Evolutionary conservation across 2,888 invertebrate species (phyloP).

Genomic region (Leptinotarsa rubiginosa): DNA sequence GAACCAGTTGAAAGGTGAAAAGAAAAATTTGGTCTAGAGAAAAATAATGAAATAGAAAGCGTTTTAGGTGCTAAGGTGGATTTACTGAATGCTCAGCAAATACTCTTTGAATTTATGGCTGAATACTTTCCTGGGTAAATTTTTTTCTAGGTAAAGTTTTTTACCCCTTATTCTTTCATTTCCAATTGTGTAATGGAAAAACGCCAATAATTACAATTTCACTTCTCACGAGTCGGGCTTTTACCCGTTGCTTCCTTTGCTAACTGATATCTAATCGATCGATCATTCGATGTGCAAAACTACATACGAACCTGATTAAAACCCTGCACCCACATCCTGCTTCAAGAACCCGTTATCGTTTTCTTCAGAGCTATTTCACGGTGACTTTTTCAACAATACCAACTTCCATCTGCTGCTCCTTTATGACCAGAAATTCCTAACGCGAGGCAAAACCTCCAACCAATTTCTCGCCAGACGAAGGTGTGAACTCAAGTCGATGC

Average conservation of each 20-base stretch:
- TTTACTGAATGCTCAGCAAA: no score
- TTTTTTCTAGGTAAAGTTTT: no score
- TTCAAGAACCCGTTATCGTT: neutral
- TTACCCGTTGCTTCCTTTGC: neutral
- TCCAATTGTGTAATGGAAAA: no score
- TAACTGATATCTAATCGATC: neutral
- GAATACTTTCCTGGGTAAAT: no score
- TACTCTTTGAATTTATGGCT: no score
- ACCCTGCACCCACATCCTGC: neutral
- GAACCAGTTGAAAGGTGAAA: no score
- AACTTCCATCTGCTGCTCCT: conserved; percentile 8
- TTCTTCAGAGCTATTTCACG: neutral
- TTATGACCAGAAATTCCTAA: conserved; percentile 20
- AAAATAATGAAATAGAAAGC: no score
- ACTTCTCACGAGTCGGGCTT: neutral
- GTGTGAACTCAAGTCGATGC: neutral
- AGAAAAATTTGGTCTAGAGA: no score
- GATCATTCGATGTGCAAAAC: neutral
- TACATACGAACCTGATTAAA: neutral
- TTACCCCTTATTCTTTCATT: no score
- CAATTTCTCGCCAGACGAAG: neutral
- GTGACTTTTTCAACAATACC: conserved; percentile 4
- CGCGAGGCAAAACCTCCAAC: conserved; percentile 7
- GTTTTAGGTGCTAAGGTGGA: no score
- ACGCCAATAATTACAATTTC: neutral